Conservation (phyloP, 92 coral and sea anemone genomes). For the Pocillopora meandrina region DNA sequence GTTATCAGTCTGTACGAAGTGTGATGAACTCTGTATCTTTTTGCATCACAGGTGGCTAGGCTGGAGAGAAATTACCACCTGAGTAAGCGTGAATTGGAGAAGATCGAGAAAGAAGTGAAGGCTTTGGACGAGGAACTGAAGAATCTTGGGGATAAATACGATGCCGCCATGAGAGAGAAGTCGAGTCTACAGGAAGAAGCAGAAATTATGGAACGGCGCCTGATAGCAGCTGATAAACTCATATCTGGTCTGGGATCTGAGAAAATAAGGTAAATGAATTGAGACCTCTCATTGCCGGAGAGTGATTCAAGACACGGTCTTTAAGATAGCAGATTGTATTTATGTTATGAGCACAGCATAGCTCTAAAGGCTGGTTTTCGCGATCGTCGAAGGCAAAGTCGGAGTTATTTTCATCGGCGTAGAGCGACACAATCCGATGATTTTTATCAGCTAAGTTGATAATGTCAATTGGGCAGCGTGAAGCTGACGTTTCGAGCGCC, state of each 20-base stretch:
- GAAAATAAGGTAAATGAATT: slow-evolving; percentile 74
- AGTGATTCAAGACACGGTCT: too few species aligned
- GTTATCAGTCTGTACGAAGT: too few species aligned
- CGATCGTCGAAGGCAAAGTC: too few species aligned
- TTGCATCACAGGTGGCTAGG: slow-evolving; percentile 80
- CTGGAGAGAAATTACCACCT: slow-evolving; percentile 90
- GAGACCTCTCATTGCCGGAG: too few species aligned
- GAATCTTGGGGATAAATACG: slow-evolving; percentile 87
- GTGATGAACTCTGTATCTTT: not conserved
- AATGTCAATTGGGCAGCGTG: too few species aligned
- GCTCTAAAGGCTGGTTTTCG: too few species aligned
- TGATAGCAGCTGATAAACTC: slow-evolving; percentile 98
- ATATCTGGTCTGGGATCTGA: slow-evolving; percentile 99
- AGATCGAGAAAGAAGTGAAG: slow-evolving; percentile 94
- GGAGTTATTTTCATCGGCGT: too few species aligned
- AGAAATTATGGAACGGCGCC: slow-evolving; percentile 96
- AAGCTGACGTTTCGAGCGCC: too few species aligned
- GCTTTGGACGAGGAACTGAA: slow-evolving; percentile 87
- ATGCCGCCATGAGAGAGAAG: slow-evolving; percentile 93
- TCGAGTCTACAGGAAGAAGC: slow-evolving; percentile 93
- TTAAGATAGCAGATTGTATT: too few species aligned
- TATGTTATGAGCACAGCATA: too few species aligned
- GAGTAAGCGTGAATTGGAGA: slow-evolving; percentile 95
- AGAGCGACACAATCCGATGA: too few species aligned
- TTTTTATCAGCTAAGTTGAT: too few species aligned